Evolutionary conservation across 1,140 invertebrate genomes (phyloP).

Genomic region (Trichogramma pretiosum): DNA sequence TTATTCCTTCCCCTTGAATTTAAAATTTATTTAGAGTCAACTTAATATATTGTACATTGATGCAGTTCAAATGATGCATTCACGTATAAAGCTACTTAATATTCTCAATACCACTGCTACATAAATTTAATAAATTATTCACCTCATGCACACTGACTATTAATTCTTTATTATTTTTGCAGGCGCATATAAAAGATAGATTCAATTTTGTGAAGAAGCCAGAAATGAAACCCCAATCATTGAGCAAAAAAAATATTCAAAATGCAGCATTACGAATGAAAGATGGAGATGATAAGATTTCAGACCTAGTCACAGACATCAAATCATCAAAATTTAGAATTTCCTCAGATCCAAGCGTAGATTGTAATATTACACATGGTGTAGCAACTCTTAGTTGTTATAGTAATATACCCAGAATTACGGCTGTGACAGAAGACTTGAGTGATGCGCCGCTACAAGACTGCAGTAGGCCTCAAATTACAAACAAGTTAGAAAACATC

Average conservation of each 20-base stretch:
- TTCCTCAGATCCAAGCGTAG: slow-evolving; percentile 14
- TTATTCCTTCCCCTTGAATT: too few species aligned
- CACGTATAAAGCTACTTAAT: too few species aligned
- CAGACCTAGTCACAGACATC: slow-evolving; percentile 12
- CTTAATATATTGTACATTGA: too few species aligned
- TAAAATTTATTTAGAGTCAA: too few species aligned
- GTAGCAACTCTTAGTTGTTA: slow-evolving; percentile 23
- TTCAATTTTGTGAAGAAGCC: slow-evolving; percentile 6
- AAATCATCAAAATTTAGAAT: slow-evolving; percentile 25
- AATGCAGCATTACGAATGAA: background rate
- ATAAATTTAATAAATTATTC: too few species aligned
- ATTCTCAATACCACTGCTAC: too few species aligned
- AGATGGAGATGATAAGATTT: background rate
- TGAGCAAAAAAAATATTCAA: slow-evolving; percentile 8
- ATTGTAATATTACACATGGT: slow-evolving; percentile 16
- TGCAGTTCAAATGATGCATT: too few species aligned
- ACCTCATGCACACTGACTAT: too few species aligned
- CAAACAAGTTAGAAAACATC: slow-evolving; percentile 20
- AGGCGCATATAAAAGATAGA: slow-evolving; percentile 3
- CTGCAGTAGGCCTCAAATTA: slow-evolving; percentile 19
- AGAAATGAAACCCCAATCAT: slow-evolving; percentile 1
- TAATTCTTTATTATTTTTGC: too few species aligned
- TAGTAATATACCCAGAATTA: slow-evolving; percentile 17
- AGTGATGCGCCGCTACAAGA: slow-evolving; percentile 14
- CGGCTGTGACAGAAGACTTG: slow-evolving; percentile 5